A percentile compares a stretch with the other conserved stretches of the same genome.
These are phyloP conservation scores for Aphelocoma californica DNA, from an alignment of 2,797 vertebrate species.

Conservation along the genomic window DNA sequence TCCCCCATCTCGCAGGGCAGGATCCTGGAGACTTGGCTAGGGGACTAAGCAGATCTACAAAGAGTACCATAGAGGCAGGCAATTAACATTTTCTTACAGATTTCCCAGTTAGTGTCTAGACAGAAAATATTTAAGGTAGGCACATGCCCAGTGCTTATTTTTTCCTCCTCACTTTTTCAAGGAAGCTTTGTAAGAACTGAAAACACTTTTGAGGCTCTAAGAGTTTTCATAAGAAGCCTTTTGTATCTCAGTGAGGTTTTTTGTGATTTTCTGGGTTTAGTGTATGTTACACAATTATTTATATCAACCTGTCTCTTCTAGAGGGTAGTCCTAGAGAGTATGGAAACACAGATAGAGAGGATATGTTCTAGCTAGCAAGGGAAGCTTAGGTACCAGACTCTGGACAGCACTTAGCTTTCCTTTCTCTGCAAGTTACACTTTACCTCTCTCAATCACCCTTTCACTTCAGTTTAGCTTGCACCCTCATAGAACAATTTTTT, in stretches of 20 bases:
- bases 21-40: neutral
- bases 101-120: neutral
- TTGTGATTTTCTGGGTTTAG: neutral
- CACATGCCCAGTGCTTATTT: neutral
- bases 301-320: neutral
- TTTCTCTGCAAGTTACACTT: neutral
- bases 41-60: neutral
- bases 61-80: neutral
- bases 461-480: neutral
- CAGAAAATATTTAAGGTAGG: neutral
- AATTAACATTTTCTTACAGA: slow-evolving; percentile 34
- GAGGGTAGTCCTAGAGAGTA: neutral
- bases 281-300: neutral
- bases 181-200: neutral
- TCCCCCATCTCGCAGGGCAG: slow-evolving; percentile 10
- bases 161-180: neutral
- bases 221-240: neutral
- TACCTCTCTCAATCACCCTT: neutral
- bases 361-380: neutral
- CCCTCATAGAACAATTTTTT: neutral
- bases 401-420: neutral
- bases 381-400: neutral
- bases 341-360: neutral
- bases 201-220: neutral
- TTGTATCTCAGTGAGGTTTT: neutral